Evolutionary conservation across 2,797 vertebrate genomes (phyloP).

Genomic region (Anguilla obscura): DNA sequence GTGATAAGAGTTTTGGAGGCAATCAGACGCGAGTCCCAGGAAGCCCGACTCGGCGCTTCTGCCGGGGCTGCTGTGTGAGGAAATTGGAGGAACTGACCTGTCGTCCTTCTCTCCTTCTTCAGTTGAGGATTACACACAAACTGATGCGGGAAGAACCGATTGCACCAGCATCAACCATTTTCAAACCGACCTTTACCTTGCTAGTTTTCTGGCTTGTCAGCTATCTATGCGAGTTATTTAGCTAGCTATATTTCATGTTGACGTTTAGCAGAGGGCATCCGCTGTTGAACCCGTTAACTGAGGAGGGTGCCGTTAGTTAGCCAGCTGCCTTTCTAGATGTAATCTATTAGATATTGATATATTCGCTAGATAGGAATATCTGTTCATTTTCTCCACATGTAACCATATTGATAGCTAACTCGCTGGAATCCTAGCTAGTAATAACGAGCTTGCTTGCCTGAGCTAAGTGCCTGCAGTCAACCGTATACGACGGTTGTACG

Average conservation of each 20-base stretch:
- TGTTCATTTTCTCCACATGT: background rate
- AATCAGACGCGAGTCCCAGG: conserved; percentile 42
- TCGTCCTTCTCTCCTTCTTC: conserved; percentile 9
- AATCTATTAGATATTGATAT: background rate
- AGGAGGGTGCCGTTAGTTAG: background rate
- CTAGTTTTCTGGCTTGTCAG: conserved; percentile 4
- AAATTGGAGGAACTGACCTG: conserved; percentile 15
- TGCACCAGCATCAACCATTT: conserved; percentile 40
- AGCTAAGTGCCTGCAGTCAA: conserved; percentile 10
- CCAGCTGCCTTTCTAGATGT: background rate
- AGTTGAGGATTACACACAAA: conserved; percentile 15
- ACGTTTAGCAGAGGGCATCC: conserved; percentile 17
- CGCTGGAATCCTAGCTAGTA: background rate
- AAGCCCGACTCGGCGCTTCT: conserved; percentile 46
- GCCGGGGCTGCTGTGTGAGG: conserved; percentile 3
- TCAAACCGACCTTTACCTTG: conserved; percentile 29
- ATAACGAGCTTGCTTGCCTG: background rate
- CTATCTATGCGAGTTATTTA: background rate
- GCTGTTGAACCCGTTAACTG: conserved; percentile 31
- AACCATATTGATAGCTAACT: background rate
- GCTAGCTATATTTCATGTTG: background rate
- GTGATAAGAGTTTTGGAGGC: conserved; percentile 36
- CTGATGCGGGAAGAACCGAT: conserved; percentile 51
- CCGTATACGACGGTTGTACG: background rate
- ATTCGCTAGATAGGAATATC: background rate